Conservation (phyloP, 2,113 vertebrate genomes). For the Alethe castanea region DNA sequence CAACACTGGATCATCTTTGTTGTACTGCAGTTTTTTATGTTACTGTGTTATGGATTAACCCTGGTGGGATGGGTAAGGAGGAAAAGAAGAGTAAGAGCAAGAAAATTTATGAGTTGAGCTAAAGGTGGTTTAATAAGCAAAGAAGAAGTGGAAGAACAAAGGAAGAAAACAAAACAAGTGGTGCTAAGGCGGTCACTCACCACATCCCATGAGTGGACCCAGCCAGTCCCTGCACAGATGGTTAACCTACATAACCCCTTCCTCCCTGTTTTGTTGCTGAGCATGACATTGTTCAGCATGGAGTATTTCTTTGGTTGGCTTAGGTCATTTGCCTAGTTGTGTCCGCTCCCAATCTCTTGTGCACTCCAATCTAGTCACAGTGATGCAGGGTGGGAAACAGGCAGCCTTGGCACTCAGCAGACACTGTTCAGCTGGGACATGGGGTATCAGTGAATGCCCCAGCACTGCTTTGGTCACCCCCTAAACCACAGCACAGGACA, state of each 20-base stretch:
- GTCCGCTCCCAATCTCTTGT: neutral
- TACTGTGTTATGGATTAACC: neutral
- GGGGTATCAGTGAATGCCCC: neutral
- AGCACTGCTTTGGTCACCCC: neutral
- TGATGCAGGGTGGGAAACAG: neutral
- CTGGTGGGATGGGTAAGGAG: neutral
- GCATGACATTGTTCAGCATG: neutral
- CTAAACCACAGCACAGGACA: neutral
- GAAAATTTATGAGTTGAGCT: neutral
- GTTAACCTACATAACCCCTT: neutral
- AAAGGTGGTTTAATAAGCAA: neutral
- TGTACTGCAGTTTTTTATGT: neutral
- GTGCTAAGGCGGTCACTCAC: neutral
- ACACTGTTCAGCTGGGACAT: neutral
- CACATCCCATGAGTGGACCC: neutral
- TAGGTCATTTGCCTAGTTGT: neutral
- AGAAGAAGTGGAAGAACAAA: neutral
- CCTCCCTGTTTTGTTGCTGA: neutral
- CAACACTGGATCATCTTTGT: neutral
- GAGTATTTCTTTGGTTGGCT: neutral
- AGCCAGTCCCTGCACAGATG: neutral
- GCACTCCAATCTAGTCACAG: accelerated
- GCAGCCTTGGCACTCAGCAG: neutral
- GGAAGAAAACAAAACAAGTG: neutral
- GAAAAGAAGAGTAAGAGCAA: neutral